Conservation (phyloP, 2,113 vertebrate genomes). For the Chloroceryle aenea region DNA sequence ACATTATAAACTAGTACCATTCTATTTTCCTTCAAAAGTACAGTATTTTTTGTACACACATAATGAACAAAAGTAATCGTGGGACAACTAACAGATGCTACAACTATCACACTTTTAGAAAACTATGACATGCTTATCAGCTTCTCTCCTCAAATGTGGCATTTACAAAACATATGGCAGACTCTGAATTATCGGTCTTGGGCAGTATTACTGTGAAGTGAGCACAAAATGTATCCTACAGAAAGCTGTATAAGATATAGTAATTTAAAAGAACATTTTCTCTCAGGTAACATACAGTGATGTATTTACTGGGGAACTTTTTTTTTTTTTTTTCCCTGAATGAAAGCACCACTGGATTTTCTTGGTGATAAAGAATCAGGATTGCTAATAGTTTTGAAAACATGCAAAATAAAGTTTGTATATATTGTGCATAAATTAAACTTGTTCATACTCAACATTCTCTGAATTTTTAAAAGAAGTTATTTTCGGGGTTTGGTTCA, state of each 20-base stretch:
- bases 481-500: neutral
- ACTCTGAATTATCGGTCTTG: conserved; percentile 22
- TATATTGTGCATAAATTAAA: neutral
- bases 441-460: neutral
- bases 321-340: neutral
- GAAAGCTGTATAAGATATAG: neutral
- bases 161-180: neutral
- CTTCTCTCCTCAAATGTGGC: neutral
- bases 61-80: conserved; percentile 20
- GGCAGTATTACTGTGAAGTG: neutral
- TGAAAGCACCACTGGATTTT: neutral
- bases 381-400: neutral
- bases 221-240: neutral
- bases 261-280: neutral
- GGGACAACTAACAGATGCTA: conserved; percentile 39
- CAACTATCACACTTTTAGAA: neutral
- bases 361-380: neutral
- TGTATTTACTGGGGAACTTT: neutral
- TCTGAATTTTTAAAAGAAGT: neutral
- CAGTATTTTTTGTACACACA: neutral
- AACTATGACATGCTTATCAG: neutral
- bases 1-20: conserved; percentile 26
- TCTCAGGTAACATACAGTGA: neutral
- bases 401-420: neutral
- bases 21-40: conserved; percentile 30